Evolutionary conservation across 2,888 invertebrate genomes (phyloP).

Genomic region (Caenorhabditis wallacei): DNA sequence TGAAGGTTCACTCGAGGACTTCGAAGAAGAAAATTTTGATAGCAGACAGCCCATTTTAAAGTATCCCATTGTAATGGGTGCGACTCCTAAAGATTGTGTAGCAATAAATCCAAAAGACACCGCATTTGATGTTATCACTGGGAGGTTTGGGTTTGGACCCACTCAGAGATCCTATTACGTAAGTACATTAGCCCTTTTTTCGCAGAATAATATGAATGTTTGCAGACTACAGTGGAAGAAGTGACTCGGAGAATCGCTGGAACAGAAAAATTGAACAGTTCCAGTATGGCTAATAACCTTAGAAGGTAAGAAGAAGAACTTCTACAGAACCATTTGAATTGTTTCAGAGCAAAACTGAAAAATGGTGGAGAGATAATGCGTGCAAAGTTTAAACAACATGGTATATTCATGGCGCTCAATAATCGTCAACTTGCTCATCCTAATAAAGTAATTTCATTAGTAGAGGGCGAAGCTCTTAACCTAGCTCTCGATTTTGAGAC

Average conservation of each 20-base stretch:
- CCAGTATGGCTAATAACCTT: constrained; percentile 6
- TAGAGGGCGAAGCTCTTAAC: constrained; percentile 15
- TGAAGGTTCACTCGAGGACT: no score
- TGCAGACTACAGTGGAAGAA: background rate
- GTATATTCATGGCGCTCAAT: background rate
- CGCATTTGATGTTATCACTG: no score
- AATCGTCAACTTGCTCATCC: background rate
- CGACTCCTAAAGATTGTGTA: no score
- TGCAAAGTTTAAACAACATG: background rate
- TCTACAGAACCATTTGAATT: background rate
- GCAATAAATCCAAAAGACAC: no score
- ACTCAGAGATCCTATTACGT: no score
- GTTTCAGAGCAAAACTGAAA: constrained; percentile 6
- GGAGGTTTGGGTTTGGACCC: no score
- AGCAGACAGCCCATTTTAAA: no score
- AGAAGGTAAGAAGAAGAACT: background rate
- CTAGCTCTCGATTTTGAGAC: constrained; percentile 4
- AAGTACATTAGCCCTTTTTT: no score
- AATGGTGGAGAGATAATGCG: constrained; percentile 26
- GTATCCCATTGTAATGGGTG: no score
- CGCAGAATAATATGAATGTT: no score
- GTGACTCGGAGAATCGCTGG: background rate
- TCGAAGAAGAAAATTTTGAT: no score
- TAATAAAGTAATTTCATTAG: background rate
- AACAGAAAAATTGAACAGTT: constrained; percentile 5